phyloP scores from a whole-genome alignment of 2,888 invertebrate genomes.

The Patella caerulea region DNA sequence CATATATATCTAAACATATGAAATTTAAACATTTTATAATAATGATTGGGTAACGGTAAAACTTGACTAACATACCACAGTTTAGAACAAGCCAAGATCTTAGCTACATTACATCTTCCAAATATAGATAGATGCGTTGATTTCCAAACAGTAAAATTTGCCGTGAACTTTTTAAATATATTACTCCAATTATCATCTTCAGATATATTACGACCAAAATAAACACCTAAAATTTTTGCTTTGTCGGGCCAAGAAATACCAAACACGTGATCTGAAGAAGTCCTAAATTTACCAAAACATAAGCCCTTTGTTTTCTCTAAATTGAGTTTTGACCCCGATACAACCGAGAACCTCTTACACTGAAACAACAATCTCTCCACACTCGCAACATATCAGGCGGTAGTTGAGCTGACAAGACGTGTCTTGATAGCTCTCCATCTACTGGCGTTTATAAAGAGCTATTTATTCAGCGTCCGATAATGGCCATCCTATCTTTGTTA shows the following conservation, averaged over 20 bases:
- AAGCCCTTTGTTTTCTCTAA: slow-evolving; percentile 17
- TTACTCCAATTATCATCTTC: slow-evolving; percentile 33
- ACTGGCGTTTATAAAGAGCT: too few species aligned
- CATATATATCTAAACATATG: slow-evolving; percentile 8
- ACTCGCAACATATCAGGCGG: too few species aligned
- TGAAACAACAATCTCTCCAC: neutral
- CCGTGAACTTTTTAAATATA: slow-evolving; percentile 30
- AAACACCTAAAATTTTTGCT: neutral
- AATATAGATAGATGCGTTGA: neutral
- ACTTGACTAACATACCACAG: neutral
- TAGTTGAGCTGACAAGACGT: too few species aligned
- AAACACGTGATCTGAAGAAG: neutral
- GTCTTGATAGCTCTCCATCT: too few species aligned
- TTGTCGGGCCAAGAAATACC: neutral
- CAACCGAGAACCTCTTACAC: neutral
- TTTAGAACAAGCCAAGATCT: slow-evolving; percentile 3
- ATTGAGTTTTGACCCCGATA: slow-evolving; percentile 20
- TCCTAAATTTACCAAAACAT: neutral
- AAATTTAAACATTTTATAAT: neutral
- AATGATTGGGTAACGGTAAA: neutral
- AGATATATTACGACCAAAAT: slow-evolving; percentile 29
- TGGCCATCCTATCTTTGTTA: too few species aligned
- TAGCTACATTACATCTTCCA: slow-evolving; percentile 3
- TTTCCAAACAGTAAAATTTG: slow-evolving; percentile 25
- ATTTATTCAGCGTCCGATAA: too few species aligned